Percentiles rank a stretch among this genome's conserved stretches.
Conservation (phyloP, 1,140 invertebrate species). For the Aphelenchoides fujianensis region DNA sequence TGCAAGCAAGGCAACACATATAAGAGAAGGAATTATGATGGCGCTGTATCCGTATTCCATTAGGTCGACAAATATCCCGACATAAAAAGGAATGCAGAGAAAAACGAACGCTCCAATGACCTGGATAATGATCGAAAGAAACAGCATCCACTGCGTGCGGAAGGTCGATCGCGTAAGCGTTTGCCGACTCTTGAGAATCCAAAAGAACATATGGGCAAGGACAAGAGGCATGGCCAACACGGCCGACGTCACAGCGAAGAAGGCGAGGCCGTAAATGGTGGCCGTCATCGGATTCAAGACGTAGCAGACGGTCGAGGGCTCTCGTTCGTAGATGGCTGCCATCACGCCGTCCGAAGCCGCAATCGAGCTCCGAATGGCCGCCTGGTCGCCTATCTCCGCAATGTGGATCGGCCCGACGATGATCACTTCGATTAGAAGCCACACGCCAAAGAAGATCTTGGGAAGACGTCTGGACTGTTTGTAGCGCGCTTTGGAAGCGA, state of each 20-base stretch:
- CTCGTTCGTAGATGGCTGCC: neutral
- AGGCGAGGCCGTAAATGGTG: neutral
- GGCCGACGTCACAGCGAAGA: neutral
- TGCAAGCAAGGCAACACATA: neutral
- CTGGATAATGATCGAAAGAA: neutral
- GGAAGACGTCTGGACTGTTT: neutral
- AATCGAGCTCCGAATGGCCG: neutral
- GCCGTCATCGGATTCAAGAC: neutral
- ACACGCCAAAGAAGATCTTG: constrained; percentile 4
- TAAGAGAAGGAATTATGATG: neutral
- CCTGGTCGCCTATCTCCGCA: constrained; percentile 9
- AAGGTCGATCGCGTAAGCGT: constrained; percentile 8
- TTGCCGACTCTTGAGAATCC: neutral
- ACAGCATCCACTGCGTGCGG: constrained; percentile 13
- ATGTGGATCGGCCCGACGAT: constrained; percentile 2
- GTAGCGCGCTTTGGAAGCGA: neutral
- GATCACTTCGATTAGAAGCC: neutral
- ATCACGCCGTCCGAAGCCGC: neutral
- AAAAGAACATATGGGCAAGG: neutral
- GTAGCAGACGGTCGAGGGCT: constrained; percentile 8
- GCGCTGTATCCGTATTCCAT: neutral
- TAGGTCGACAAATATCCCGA: neutral
- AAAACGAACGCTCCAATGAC: neutral
- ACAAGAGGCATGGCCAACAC: neutral
- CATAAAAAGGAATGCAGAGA: neutral